Evolutionary conservation across 2,113 vertebrate genomes (phyloP).

Genomic region (Miniopterus natalensis): DNA sequence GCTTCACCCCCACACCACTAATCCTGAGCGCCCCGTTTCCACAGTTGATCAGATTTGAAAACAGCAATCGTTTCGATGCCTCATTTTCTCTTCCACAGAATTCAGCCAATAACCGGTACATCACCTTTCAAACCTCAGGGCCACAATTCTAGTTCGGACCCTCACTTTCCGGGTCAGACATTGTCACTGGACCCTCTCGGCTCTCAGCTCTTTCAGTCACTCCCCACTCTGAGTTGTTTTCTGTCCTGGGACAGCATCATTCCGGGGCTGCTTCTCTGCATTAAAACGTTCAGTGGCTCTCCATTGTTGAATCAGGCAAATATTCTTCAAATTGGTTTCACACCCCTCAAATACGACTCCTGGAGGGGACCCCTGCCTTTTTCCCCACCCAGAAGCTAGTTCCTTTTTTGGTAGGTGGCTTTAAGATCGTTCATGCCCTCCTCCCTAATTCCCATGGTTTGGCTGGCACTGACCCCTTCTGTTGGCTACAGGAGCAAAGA

Average conservation of each 20-base stretch:
- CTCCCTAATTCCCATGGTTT: neutral
- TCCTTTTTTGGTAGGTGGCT: neutral
- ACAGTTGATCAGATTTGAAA: neutral
- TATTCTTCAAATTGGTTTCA: slow-evolving; percentile 2
- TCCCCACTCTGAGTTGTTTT: neutral
- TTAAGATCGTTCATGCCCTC: neutral
- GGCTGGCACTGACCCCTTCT: neutral
- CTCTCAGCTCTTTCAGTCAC: neutral
- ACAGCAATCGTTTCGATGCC: neutral
- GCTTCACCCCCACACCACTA: neutral
- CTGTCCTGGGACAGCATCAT: neutral
- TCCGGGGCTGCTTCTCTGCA: neutral
- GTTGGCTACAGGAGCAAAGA: neutral
- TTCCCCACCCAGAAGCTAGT: neutral
- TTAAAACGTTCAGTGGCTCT: neutral
- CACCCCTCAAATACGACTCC: neutral
- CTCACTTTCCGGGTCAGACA: slow-evolving; percentile 10
- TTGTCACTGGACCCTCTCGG: neutral
- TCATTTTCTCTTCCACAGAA: slow-evolving; percentile 30
- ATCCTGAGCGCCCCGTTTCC: neutral
- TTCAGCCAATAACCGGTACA: neutral
- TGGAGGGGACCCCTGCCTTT: neutral
- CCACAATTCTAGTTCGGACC: neutral
- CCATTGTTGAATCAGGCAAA: neutral
- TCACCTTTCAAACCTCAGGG: neutral